Evolutionary conservation across 2,113 vertebrate genomes (phyloP).

Genomic region (Microcebus ravelobensis): DNA sequence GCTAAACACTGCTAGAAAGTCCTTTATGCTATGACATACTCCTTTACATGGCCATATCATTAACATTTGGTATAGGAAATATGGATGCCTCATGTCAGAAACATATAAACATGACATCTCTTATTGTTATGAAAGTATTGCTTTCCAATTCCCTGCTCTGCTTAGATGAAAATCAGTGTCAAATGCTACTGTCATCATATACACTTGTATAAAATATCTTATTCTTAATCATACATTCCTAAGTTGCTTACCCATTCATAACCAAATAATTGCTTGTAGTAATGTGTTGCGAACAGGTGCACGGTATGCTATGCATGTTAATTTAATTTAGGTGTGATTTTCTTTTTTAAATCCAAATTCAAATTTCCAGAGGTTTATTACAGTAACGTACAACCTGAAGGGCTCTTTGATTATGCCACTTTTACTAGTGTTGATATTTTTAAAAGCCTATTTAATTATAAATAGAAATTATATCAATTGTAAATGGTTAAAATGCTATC

Average conservation of each 20-base stretch:
- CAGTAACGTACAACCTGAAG: slow-evolving; percentile 36
- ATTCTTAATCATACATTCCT: slow-evolving; percentile 21
- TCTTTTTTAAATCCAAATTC: slow-evolving; percentile 54
- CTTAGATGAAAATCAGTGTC: slow-evolving; percentile 27
- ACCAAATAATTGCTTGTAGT: slow-evolving; percentile 15
- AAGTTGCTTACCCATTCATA: slow-evolving; percentile 37
- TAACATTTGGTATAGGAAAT: not conserved
- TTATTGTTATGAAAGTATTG: not conserved
- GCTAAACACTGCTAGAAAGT: not conserved
- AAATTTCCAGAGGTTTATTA: slow-evolving; percentile 52
- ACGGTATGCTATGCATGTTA: not conserved
- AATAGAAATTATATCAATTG: slow-evolving; percentile 64
- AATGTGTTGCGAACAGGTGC: slow-evolving; percentile 55
- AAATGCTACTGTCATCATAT: not conserved
- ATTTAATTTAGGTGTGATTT: slow-evolving; percentile 32
- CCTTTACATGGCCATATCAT: not conserved
- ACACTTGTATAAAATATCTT: not conserved
- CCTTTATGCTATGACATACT: not conserved
- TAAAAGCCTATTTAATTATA: slow-evolving; percentile 64
- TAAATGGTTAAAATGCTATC: slow-evolving; percentile 58
- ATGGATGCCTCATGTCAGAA: not conserved
- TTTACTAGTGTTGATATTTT: slow-evolving; percentile 58
- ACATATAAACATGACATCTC: not conserved
- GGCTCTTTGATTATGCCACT: slow-evolving; percentile 32
- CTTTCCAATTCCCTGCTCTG: not conserved